phyloP scores from a whole-genome alignment of 2,113 vertebrate genomes.

The Aptenodytes patagonicus region DNA sequence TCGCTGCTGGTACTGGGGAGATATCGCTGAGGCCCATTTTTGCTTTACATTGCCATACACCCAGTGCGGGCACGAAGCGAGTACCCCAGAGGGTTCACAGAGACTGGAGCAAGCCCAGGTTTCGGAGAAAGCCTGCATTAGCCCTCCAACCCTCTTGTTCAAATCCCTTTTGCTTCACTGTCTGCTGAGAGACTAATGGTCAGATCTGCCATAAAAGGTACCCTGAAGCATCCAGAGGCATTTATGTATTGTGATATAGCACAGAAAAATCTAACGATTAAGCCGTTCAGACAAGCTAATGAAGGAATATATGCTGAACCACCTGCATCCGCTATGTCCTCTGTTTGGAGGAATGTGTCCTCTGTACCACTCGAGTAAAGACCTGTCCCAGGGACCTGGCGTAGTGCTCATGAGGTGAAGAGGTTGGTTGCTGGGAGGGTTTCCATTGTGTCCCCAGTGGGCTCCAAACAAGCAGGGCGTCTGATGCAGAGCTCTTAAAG shows the following conservation, averaged over 20 bases:
- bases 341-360: not conserved
- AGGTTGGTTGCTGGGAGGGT: not conserved
- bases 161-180: not conserved
- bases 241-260: not conserved
- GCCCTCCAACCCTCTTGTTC: not conserved
- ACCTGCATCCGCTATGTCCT: not conserved
- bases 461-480: not conserved
- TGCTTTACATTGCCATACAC: not conserved
- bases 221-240: not conserved
- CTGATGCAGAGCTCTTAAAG: not conserved
- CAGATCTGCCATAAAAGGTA: not conserved
- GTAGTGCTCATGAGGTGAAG: not conserved
- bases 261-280: not conserved
- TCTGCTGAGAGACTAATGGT: not conserved
- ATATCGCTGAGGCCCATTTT: not conserved
- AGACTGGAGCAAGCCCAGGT: not conserved
- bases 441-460: not conserved
- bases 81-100: not conserved
- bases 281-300: not conserved
- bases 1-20: not conserved
- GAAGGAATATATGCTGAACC: not conserved
- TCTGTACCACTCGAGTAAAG: not conserved
- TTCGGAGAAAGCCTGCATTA: not conserved
- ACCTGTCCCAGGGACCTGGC: not conserved
- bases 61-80: rapidly evolving